Evolutionary conservation across 2,888 invertebrate genomes (phyloP).

Genomic region (Acholoe squamosa): DNA sequence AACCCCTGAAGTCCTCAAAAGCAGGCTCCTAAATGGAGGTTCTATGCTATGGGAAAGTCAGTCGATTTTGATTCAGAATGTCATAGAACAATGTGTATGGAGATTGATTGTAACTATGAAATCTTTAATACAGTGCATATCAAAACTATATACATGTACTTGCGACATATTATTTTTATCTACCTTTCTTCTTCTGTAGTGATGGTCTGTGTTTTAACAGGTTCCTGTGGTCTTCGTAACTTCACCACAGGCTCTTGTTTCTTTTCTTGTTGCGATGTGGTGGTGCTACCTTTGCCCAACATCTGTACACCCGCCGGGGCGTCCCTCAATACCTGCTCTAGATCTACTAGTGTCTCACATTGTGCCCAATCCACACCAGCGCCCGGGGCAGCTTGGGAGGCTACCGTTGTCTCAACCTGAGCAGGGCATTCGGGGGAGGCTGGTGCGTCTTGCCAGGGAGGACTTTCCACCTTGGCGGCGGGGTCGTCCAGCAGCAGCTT

Average conservation of each 20-base stretch:
- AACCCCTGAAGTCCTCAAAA: no score
- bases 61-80: no score
- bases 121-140: no score
- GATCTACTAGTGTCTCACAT: constrained; percentile 48
- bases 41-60: no score
- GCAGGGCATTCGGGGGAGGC: background rate
- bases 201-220: constrained; percentile 24
- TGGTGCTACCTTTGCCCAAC: background rate
- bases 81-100: no score
- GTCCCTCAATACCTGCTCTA: constrained; percentile 42
- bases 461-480: constrained; percentile 50
- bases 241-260: background rate
- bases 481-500: constrained; percentile 65
- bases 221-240: background rate
- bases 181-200: background rate
- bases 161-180: no score
- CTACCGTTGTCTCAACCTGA: background rate
- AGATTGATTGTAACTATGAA: no score
- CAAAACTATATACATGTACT: no score
- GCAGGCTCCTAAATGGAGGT: no score
- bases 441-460: constrained; percentile 13
- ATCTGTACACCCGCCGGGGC: constrained; percentile 48
- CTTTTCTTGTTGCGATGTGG: background rate
- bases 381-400: background rate
- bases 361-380: background rate